Evolutionary conservation across 1,140 invertebrate species (phyloP), one percentile per base, ranked within the genome.

Genomic region (Ceratosolen fusciceps): DNA sequence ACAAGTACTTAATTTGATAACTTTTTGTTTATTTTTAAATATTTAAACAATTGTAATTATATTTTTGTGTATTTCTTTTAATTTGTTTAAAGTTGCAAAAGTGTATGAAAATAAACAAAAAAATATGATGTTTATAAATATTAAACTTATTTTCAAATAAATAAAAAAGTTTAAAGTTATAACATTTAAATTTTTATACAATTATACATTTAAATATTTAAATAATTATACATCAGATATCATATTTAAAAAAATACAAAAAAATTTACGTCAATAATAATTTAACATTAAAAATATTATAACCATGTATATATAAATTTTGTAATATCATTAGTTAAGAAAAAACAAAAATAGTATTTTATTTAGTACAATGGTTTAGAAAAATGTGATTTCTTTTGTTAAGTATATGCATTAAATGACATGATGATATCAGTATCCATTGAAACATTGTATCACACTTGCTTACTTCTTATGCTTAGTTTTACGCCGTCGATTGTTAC

Each of bases 381-480:
- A 67, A 77, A 68, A 52, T 60, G 71, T 49, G n/a, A 49, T 72
- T 68, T 71, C 43, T n/a, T 37, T 78, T 47, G 58, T 71, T 62
- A 78, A 65, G 56, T 56, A 71, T 60, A 68, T 60, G 24, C 12
- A 73, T 72, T n/a, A 73, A 37, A 65, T 67, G 29, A 62, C 56
- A 58, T 62, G 39, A 78, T 26, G 54, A 78, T n/a, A 78, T 52
- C 26, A 60, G 14, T 72, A 54, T 72, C 49, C 68, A 72, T 60
- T 71, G 39, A 72, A 73, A 72, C 49, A 73, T 47, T 31, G n/a
- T 72, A 72, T 73, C 58, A 73, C 31, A 29, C 58, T 52, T 37
- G 37, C 74, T 87, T 85, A 88, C 85, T 91, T 90, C 88, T 91
- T 91, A 81, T 90, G 89, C 80, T 89, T 91, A 43, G 87, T 82